Percentiles rank a stretch among this genome's conserved stretches.
Conservation (phyloP, 2,113 vertebrate genomes). For the Eurystomus gularis region DNA sequence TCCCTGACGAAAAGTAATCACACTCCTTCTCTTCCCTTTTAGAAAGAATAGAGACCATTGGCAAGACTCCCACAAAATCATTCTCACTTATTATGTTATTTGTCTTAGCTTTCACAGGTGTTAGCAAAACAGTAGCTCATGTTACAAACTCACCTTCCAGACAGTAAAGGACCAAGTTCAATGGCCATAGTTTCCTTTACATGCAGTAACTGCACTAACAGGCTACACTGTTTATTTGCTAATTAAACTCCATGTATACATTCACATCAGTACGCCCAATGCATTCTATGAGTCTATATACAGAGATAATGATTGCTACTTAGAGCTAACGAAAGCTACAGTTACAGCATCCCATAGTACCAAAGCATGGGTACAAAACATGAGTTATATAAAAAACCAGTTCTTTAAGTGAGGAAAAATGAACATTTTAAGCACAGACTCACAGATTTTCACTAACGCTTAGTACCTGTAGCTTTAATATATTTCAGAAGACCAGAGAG, state of each 20-base stretch:
- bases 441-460: no score
- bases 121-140: neutral
- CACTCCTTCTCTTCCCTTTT: neutral
- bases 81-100: neutral
- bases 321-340: neutral
- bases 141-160: neutral
- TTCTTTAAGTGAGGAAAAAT: no score
- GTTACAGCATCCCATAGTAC: neutral
- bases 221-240: neutral
- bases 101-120: neutral
- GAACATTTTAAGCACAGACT: no score
- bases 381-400: no score
- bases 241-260: neutral
- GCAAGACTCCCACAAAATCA: neutral
- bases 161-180: neutral
- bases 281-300: neutral
- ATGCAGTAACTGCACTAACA: neutral
- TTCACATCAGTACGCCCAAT: accelerated
- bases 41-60: neutral
- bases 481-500: no score
- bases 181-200: neutral
- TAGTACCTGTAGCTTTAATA: no score
- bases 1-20: neutral
- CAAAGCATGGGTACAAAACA: neutral
- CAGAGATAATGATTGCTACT: neutral